Evolutionary conservation across 2,797 vertebrate genomes (phyloP), one percentile per base, ranked within the genome.

Genomic region (Benthosema pterotum): DNA sequence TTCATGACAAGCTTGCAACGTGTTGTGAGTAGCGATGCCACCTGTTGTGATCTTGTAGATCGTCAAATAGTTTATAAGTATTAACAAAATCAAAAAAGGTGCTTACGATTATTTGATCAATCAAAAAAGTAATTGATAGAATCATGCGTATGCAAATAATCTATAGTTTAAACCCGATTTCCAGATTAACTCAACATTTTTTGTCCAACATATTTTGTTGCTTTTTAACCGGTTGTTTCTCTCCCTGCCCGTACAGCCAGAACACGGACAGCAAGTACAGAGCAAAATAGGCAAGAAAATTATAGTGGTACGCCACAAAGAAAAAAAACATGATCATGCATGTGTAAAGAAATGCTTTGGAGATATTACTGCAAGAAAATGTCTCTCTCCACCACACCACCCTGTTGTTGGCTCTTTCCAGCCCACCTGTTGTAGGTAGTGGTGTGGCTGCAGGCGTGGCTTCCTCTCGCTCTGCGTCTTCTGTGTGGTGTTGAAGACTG

Each of bases 201-300:
- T 38, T 38, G n/a, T 48, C 2, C n/a, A 8, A 12, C 14, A 0
- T 11, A 32, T 2, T 43, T 19, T 3, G 28, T 38, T 38, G 32
- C 32, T 66, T 76, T 77, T 87, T 84, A 11, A 65, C 63, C 0
- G 78, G 55, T 69, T 84, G 89, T 77, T 67, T 90, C 46, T 93
- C 87, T 57, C 85, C 82, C 84, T 94, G 92, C 5, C 84, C 91
- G 65, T 84, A 96, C 5, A 99, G 88, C 94, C 96, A 97, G 59
- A 92, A 94, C 72, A 97, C 71, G 42, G 95, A 96, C 49, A 96
- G 90, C 69, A 99, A 63, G 71, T 98, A 99, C 60, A 99, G 93
- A 0, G 87, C 91, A 69, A 97, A 94, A 74, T 96, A 97, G 63
- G 94, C 94, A 49, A 96, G 87, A 68, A 99, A 94, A 88, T 98